These are phyloP conservation scores for Parazoanthus darwini DNA, from an alignment of 92 coral and sea anemone genomes.

Conservation along the genomic window DNA sequence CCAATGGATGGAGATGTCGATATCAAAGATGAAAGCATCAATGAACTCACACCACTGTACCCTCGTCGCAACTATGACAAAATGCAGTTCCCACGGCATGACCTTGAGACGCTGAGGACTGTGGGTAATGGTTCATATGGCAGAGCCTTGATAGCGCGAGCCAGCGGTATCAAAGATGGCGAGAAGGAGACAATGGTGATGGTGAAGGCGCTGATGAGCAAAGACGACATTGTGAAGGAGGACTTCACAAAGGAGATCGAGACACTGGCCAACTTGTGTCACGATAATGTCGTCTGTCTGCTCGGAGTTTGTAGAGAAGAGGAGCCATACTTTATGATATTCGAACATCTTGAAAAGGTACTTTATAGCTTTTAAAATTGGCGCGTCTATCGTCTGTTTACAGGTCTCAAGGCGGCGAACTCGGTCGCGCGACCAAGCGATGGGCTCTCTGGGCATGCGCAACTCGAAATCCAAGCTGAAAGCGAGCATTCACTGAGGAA, in stretches of 20 bases:
- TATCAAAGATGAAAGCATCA: slow-evolving; percentile 61
- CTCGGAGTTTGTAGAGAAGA: slow-evolving; percentile 90
- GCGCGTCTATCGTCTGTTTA: no score
- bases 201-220: slow-evolving; percentile 85
- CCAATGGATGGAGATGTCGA: slow-evolving; percentile 74
- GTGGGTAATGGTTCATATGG: slow-evolving; percentile 94
- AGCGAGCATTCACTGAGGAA: no score
- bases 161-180: slow-evolving; percentile 92
- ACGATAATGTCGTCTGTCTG: slow-evolving; percentile 75
- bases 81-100: slow-evolving; percentile 95
- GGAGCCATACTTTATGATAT: slow-evolving; percentile 86
- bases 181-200: slow-evolving; percentile 92
- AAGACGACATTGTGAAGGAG: slow-evolving; percentile 79
- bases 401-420: no score
- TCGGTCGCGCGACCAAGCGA: no score
- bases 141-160: slow-evolving; percentile 92
- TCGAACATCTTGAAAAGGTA: slow-evolving; percentile 95
- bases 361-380: not conserved
- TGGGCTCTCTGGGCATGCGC: no score
- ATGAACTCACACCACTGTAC: slow-evolving; percentile 67
- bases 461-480: no score
- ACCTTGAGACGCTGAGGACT: slow-evolving; percentile 87
- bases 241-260: slow-evolving; percentile 85
- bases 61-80: slow-evolving; percentile 81
- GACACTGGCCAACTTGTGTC: slow-evolving; percentile 64